phyloP scores from a whole-genome alignment of 2,797 vertebrate species.

The Mergus octosetaceus region DNA sequence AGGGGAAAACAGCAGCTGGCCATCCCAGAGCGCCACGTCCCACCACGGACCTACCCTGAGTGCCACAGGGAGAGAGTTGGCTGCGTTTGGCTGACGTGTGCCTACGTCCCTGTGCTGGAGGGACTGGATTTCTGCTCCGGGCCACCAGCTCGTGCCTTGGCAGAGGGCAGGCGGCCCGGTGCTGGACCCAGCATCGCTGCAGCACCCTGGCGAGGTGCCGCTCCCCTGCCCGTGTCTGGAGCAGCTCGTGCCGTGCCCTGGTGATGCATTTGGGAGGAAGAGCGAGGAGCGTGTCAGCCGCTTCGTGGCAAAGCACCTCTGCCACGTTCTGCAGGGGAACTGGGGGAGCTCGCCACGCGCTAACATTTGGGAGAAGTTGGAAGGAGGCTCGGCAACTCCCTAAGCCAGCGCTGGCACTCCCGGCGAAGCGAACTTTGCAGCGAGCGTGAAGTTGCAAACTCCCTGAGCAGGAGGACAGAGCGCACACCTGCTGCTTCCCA shows the following conservation, averaged over 20 bases:
- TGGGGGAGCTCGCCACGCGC: accelerated
- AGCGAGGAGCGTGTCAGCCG: neutral
- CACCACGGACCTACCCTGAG: neutral
- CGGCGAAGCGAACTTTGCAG: constrained; percentile 25
- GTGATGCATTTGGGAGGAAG: neutral
- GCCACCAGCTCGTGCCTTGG: neutral
- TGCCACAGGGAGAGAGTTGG: neutral
- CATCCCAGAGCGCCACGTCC: neutral
- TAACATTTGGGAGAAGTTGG: constrained; percentile 22
- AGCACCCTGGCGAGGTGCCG: neutral
- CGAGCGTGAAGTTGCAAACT: neutral
- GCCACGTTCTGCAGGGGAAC: neutral
- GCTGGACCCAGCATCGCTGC: neutral
- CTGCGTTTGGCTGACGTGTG: neutral
- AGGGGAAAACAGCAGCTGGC: neutral
- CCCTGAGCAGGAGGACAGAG: neutral
- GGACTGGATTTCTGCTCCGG: neutral
- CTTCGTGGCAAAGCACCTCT: neutral
- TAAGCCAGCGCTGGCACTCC: neutral
- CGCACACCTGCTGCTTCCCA: neutral
- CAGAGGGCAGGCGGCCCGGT: neutral
- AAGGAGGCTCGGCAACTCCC: neutral
- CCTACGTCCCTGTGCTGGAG: accelerated
- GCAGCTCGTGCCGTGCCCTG: neutral
- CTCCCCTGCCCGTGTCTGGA: neutral